These are phyloP conservation scores for Ophion obscuratus DNA, from an alignment of 2,888 invertebrate species.

Conservation along the genomic window DNA sequence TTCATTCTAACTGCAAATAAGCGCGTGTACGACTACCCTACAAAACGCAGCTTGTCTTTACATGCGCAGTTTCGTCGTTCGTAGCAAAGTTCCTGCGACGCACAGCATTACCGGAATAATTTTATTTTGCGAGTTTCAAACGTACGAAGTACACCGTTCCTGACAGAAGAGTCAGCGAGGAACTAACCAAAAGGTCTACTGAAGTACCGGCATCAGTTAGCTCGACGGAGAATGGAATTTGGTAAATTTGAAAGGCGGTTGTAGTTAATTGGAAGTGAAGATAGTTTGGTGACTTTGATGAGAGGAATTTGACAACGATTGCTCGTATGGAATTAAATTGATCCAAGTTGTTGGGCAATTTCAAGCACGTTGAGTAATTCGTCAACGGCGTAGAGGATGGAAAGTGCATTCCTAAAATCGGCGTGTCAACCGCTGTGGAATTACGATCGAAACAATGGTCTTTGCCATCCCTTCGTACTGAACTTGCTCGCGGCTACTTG, in stretches of 20 bases:
- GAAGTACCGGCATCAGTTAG: no score
- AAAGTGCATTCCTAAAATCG: not conserved
- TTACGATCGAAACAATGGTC: slow-evolving; percentile 2
- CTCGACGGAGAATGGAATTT: no score
- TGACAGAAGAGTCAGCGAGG: no score
- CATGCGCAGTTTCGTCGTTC: no score
- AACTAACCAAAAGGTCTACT: no score
- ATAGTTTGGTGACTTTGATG: not conserved
- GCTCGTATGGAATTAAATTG: not conserved
- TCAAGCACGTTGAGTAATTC: no score
- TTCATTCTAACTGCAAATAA: slow-evolving; percentile 19
- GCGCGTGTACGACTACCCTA: not conserved
- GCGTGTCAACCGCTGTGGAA: not conserved
- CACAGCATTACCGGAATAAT: no score
- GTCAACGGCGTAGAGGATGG: no score
- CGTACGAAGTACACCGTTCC: no score
- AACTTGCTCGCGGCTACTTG: not conserved
- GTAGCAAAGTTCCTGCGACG: no score
- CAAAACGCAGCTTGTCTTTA: not conserved
- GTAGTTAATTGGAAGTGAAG: not conserved
- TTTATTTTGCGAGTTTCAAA: no score
- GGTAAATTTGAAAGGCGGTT: not conserved
- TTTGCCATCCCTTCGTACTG: not conserved
- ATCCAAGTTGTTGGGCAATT: not conserved
- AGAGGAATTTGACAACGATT: not conserved